A percentile compares a stretch with the other conserved stretches of the same genome.
Evolutionary conservation across 2,797 vertebrate species (phyloP).

Genomic region (Myripristis murdjan): DNA sequence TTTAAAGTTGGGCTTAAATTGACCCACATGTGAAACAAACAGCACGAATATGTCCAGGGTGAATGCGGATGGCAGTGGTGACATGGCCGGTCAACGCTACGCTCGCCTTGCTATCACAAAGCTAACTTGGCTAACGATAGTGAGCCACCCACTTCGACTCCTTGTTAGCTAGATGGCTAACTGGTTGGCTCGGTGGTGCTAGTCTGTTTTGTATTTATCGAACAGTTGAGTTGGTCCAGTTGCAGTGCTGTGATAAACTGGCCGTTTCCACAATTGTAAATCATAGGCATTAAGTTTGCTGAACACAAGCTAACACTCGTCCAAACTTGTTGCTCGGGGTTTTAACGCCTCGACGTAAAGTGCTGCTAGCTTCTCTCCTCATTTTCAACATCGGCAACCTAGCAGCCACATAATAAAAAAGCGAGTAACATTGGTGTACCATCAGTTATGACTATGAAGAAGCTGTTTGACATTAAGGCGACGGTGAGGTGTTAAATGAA

Average conservation of each 20-base stretch:
- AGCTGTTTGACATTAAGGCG: too few relatives aligned
- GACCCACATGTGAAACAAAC: not conserved
- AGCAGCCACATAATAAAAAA: constrained; percentile 22
- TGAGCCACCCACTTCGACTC: constrained; percentile 51
- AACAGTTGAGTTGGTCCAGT: not conserved
- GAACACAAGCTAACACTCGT: not conserved
- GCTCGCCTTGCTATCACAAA: constrained; percentile 26
- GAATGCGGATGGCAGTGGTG: not conserved
- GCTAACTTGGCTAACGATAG: constrained; percentile 46
- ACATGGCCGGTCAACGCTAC: constrained; percentile 22
- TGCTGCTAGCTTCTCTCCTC: constrained; percentile 44
- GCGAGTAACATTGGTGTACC: not conserved
- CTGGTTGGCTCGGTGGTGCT: constrained; percentile 9
- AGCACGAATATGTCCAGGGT: not conserved
- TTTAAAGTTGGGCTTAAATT: not conserved
- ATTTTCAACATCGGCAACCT: constrained; percentile 49
- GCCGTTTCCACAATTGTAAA: not conserved
- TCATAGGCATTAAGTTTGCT: not conserved
- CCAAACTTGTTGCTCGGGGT: not conserved
- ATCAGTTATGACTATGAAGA: too few relatives aligned
- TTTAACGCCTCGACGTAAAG: constrained; percentile 4
- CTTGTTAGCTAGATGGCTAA: constrained; percentile 24
- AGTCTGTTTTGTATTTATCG: not conserved
- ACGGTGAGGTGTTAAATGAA: too few relatives aligned
- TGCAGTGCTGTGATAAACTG: too few relatives aligned